These are phyloP conservation scores for Fabriciana adippe DNA, from an alignment of 2,888 invertebrate species.

Conservation along the genomic window DNA sequence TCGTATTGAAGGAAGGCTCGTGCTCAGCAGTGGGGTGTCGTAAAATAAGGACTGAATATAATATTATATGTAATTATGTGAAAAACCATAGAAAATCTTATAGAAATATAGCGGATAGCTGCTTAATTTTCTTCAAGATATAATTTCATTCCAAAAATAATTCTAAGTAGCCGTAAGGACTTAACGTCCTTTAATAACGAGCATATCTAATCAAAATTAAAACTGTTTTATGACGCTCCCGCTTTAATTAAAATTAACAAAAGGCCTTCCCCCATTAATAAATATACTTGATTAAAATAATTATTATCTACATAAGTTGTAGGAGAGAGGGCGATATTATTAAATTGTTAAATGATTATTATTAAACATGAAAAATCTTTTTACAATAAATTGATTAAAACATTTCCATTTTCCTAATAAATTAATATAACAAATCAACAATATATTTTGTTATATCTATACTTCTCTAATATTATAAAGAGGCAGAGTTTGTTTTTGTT, in stretches of 20 bases:
- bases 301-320: constrained; percentile 16
- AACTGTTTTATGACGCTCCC: constrained; percentile 31
- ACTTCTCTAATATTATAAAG: too few species aligned
- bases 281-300: constrained; percentile 32
- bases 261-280: constrained; percentile 24
- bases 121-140: too few species aligned
- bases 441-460: too few species aligned
- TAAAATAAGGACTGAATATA: too few species aligned
- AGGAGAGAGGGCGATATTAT: neutral
- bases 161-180: constrained; percentile 4
- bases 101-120: too few species aligned
- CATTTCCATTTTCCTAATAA: neutral
- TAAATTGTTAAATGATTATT: neutral
- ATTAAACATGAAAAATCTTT: neutral
- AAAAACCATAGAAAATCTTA: too few species aligned
- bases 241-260: constrained; percentile 37
- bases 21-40: too few species aligned
- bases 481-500: too few species aligned
- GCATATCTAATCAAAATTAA: constrained; percentile 34
- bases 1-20: too few species aligned
- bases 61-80: too few species aligned
- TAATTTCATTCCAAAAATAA: neutral
- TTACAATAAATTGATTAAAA: neutral
- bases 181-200: constrained; percentile 24
- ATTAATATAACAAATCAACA: too few species aligned